Percentiles rank a stretch among this genome's conserved stretches.
phyloP scores from a whole-genome alignment of 2,888 invertebrate genomes.

The Agonum fuliginosum region DNA sequence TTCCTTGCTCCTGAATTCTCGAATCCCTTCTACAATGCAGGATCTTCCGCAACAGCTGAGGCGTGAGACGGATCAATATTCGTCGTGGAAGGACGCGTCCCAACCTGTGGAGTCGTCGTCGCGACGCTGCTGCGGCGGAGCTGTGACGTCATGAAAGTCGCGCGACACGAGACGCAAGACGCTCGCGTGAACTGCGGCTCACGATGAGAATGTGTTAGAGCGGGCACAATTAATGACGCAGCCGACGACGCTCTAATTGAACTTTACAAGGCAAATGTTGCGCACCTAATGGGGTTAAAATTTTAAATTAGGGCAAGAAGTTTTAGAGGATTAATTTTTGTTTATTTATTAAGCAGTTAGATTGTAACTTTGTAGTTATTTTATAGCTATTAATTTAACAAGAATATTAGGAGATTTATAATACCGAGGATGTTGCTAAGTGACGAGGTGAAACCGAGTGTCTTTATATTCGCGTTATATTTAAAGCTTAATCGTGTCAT shows the following conservation, averaged over 20 bases:
- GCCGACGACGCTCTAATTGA: background rate
- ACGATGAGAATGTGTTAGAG: background rate
- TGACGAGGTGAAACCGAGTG: too few species aligned
- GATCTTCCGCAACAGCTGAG: conserved; percentile 2
- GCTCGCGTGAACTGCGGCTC: background rate
- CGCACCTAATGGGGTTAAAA: background rate
- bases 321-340: background rate
- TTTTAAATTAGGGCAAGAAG: background rate
- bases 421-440: too few species aligned
- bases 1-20: too few species aligned
- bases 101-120: background rate
- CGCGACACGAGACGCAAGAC: background rate
- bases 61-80: background rate
- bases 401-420: too few species aligned
- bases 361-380: background rate
- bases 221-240: background rate
- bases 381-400: background rate
- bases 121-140: background rate
- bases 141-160: background rate
- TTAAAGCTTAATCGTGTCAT: too few species aligned
- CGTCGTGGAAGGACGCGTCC: background rate
- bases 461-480: too few species aligned
- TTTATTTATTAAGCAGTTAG: background rate
- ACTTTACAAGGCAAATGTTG: background rate
- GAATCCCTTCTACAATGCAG: background rate